Evolutionary conservation across 2,888 invertebrate species (phyloP), one percentile per base, ranked within the genome.

Genomic region (Melanotus villosus): DNA sequence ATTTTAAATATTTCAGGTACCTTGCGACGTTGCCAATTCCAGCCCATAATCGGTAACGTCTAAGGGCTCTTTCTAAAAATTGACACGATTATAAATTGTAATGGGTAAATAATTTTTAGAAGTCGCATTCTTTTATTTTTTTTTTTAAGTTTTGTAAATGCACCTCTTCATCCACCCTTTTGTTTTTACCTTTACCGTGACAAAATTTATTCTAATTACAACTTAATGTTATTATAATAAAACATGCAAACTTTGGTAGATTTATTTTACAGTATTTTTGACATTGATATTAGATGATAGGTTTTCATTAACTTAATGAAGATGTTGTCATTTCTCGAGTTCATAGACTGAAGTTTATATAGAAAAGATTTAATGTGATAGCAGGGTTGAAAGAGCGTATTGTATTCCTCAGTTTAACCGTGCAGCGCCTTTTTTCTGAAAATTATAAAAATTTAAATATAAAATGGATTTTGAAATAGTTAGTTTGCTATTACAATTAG

Each of bases 21-120:
- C 56, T 58, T 62, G 34, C 34, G 32, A 14, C 59, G 50, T 45
- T 62, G 36, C 59, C 71, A 71, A 69, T 68, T 71, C 71, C 71
- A 71, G 71, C 71, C 71, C 62, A 38, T 68, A 65, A 71, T 71
- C 68, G 71, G 43, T 36, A 65, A 63, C 54, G 59, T 23, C 59
- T 41, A 63, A 64, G 54, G 64, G 21, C 38, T 56, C 36, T 47
- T 64, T 45, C 34, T 65, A 18, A 5, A 64, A 64, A 64, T 64
- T 64, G 64, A 64, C 64, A 43, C 26, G 18, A 14, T 50, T 41
- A 47, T 12, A 43, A 43, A 18, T 19, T 43, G 19, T 19, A 47
- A 26, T 7, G n/a, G 5, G 23, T 47, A 6, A 7, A 7, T 1
- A 21, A n/a, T 6, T 26, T 23, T 23, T 23, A 47, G 38, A 38